Evolutionary conservation across 2,888 invertebrate species (phyloP).

Genomic region (Agrotis exclamationis): DNA sequence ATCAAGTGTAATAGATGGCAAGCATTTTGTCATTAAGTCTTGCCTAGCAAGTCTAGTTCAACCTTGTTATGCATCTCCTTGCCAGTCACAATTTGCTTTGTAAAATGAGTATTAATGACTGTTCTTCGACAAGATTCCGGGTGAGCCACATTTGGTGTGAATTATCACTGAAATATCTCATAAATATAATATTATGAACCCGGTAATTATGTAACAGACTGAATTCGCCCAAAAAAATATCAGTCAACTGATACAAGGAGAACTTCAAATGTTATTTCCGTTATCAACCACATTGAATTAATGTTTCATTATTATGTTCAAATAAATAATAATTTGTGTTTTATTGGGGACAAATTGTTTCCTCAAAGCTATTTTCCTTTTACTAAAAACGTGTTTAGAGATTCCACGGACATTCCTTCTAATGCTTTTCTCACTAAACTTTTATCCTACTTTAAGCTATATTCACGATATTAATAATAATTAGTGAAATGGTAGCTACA

Average conservation of each 20-base stretch:
- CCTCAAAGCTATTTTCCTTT: conserved; percentile 32
- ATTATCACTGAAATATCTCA: conserved; percentile 1
- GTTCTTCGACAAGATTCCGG: background rate
- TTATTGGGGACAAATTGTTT: background rate
- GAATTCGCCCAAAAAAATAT: conserved; percentile 3
- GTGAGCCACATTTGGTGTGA: conserved; percentile 4
- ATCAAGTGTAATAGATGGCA: background rate
- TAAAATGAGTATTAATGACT: background rate
- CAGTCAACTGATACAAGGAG: conserved; percentile 5
- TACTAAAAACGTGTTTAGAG: conserved; percentile 28
- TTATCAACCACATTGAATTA: background rate
- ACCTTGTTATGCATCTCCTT: background rate
- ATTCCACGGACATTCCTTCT: background rate
- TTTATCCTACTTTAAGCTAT: background rate
- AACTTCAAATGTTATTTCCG: background rate
- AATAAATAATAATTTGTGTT: background rate
- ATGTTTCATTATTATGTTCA: background rate
- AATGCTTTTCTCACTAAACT: background rate
- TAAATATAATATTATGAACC: background rate
- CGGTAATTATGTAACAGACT: background rate
- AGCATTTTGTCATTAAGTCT: background rate
- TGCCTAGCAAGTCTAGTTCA: background rate
- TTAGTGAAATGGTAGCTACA: conserved; percentile 9
- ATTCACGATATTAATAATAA: background rate
- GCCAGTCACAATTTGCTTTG: background rate